Evolutionary conservation across 1,140 invertebrate species (phyloP), one percentile per base, ranked within the genome.

Genomic region (Caerostris extrusa): DNA sequence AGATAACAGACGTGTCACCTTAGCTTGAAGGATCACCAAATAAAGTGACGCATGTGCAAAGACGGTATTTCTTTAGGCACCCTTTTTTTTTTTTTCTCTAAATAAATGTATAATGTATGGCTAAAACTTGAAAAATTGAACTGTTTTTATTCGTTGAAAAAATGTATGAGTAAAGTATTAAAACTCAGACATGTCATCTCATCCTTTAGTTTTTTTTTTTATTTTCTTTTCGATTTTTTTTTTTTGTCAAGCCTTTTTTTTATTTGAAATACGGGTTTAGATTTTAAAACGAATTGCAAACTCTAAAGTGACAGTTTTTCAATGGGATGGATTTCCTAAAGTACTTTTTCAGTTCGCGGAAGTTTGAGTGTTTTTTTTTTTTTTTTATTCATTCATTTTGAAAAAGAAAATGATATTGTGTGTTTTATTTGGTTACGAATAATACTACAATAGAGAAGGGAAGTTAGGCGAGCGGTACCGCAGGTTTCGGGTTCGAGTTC

Each of bases 21-120:
- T 5, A 53, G 3, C 57, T 91, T 91, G 90, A 91, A 85, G 81
- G 81, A 91, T 91, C 58, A 50, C 90, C 81, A 91, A 82, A 91
- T 91, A 91, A 91, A 91, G 90, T 91, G 90, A 91, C 90, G 81
- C 58, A 85, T 85, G 17, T 17, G 60, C 81, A 64, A 83, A 91
- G 81, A 82, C 77, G 58, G 50, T 57, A 8, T 69, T 71, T 90
- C 19, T 14, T 57, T 85, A 8, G 34, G 34, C 34, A 34, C 34
- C 2, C 53, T 89, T 89, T 89, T 69, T 5, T 58, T 85, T 85
- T 57, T 88, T 67, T 88, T n/a, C 2, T 34, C 2, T 34, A 34
- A 34, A 2, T 87, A 88, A 60, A 57, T 53, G 89, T 85, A 55
- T 91, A 91, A 91, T 91, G 90, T 91, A 91, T 83, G n/a, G 56